A percentile compares a stretch with the other conserved stretches of the same genome.
Evolutionary conservation across 1,140 invertebrate genomes (phyloP).

Genomic region (Lethocerus indicus): DNA sequence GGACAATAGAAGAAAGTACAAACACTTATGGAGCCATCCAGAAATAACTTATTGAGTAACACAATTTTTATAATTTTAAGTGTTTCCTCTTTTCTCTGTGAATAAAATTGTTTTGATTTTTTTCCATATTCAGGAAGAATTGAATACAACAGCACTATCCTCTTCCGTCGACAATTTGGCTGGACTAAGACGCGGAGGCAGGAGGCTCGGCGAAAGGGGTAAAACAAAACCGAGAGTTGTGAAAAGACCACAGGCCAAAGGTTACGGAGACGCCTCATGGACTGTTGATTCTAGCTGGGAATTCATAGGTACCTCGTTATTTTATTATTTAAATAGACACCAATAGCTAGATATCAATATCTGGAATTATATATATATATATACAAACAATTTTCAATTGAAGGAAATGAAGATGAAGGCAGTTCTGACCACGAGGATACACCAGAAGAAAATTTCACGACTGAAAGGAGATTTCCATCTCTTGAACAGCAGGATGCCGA

Average conservation of each 20-base stretch:
- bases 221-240: constrained; percentile 31
- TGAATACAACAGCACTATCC: constrained; percentile 27
- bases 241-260: constrained; percentile 15
- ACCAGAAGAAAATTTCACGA: constrained; percentile 25
- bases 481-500: constrained; percentile 23
- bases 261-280: constrained; percentile 46
- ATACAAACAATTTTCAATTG: background rate
- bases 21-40: too few relatives aligned
- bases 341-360: background rate
- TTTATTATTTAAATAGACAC: too few relatives aligned
- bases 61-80: background rate
- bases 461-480: constrained; percentile 28
- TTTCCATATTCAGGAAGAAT: constrained; percentile 15
- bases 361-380: background rate
- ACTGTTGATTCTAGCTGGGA: constrained; percentile 74
- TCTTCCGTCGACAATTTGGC: constrained; percentile 49
- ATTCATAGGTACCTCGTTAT: constrained; percentile 46
- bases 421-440: constrained; percentile 32
- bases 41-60: background rate
- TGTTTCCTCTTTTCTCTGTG: background rate
- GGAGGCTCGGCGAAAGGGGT: constrained; percentile 6
- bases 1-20: too few relatives aligned
- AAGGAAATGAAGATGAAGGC: constrained; percentile 29
- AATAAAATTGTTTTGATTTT: constrained; percentile 2
- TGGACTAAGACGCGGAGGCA: constrained; percentile 17